Evolutionary conservation across 2,888 invertebrate genomes (phyloP).

Genomic region (Dolichopus griseipennis): DNA sequence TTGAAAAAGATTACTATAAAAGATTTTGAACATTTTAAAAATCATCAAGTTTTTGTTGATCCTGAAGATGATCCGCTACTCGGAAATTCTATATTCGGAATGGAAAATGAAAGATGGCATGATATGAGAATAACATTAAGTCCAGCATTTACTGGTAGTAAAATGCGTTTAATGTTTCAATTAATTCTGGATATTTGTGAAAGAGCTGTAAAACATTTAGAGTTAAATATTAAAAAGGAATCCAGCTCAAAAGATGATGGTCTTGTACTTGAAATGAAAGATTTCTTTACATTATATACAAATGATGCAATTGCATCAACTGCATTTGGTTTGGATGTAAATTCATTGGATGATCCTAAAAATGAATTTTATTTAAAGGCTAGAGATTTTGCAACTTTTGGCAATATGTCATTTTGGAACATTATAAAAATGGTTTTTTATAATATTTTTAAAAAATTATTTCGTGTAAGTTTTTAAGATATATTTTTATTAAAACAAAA

Average conservation of each 20-base stretch:
- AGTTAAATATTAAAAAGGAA: background rate
- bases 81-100: conserved; percentile 44
- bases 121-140: conserved; percentile 44
- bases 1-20: conserved; percentile 49
- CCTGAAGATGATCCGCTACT: conserved; percentile 45
- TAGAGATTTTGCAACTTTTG: conserved; percentile 43
- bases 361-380: conserved; percentile 50
- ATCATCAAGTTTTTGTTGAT: conserved; percentile 42
- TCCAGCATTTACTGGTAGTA: conserved; percentile 44
- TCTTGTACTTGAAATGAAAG: conserved; percentile 28
- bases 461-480: background rate
- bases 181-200: conserved; percentile 36
- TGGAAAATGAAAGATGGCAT: conserved; percentile 43
- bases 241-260: background rate
- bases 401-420: conserved; percentile 19
- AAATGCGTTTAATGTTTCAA: conserved; percentile 44
- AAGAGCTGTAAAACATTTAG: conserved; percentile 15
- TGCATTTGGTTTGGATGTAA: conserved; percentile 42
- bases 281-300: conserved; percentile 32
- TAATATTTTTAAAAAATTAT: background rate
- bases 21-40: conserved; percentile 50
- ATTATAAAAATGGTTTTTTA: background rate
- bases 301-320: conserved; percentile 36
- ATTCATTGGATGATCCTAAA: conserved; percentile 46
- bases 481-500: conserved; percentile 15